These are phyloP conservation scores for Conomelus anceps DNA, from an alignment of 2,888 invertebrate species.

Conservation along the genomic window DNA sequence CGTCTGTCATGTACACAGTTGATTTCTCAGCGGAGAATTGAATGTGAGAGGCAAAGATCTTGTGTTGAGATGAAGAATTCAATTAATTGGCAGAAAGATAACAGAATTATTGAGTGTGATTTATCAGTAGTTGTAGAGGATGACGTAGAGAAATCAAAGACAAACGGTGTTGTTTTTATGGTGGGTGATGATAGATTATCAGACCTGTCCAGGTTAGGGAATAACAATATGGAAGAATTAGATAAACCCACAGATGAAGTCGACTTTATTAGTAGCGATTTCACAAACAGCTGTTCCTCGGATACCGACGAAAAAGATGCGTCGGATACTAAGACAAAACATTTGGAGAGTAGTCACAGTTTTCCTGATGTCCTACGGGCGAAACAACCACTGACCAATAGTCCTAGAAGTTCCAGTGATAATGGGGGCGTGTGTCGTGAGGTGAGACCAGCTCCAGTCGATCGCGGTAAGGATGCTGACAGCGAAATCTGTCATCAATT, in stretches of 20 bases:
- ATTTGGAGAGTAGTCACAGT: neutral
- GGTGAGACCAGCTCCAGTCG: neutral
- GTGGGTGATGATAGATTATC: neutral
- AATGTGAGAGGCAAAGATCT: slow-evolving; percentile 21
- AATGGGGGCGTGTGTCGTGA: neutral
- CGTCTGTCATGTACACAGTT: neutral
- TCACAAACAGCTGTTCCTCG: neutral
- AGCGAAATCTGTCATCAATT: too few relatives aligned
- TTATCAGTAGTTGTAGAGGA: neutral
- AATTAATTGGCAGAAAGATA: neutral
- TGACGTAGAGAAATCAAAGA: neutral
- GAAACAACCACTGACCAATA: neutral
- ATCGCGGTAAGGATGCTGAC: neutral
- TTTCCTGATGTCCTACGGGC: neutral
- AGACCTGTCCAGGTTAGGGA: neutral
- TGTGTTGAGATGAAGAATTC: slow-evolving; percentile 16
- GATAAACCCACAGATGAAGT: neutral
- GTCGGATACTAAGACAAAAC: neutral
- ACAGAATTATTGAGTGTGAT: neutral
- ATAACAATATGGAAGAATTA: neutral
- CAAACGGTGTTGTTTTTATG: neutral
- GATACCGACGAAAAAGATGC: neutral
- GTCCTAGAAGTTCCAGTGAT: neutral
- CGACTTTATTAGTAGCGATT: neutral
- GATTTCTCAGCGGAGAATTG: neutral